Evolutionary conservation across 2,797 vertebrate genomes (phyloP).

Genomic region (Podarcis lilfordi): DNA sequence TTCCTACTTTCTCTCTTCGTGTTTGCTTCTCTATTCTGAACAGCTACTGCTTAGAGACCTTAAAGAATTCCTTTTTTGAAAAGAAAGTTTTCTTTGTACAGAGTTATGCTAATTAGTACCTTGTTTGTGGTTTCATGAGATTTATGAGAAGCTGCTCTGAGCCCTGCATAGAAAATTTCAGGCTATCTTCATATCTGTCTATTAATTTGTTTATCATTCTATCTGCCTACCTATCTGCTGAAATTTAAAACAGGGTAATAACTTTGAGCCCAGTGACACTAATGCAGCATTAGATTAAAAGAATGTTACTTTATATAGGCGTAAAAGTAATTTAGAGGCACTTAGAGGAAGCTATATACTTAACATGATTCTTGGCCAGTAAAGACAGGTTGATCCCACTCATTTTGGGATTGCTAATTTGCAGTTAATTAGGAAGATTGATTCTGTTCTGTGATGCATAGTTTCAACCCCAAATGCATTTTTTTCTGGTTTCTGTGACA

Average conservation of each 20-base stretch:
- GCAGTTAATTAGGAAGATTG: conserved; percentile 97
- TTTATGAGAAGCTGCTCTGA: conserved; percentile 70
- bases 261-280: conserved; percentile 79
- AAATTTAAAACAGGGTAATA: conserved; percentile 80
- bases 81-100: conserved; percentile 74
- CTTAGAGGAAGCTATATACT: conserved; percentile 80
- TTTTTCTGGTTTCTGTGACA: conserved; percentile 83
- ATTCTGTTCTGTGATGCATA: conserved; percentile 88
- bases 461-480: conserved; percentile 87
- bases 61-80: conserved; percentile 69
- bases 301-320: conserved; percentile 81
- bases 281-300: conserved; percentile 84
- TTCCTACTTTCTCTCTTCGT: conserved; percentile 19
- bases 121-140: conserved; percentile 67
- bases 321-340: conserved; percentile 83
- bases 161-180: conserved; percentile 71
- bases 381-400: conserved; percentile 91
- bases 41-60: conserved; percentile 69
- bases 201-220: conserved; percentile 83
- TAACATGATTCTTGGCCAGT: conserved; percentile 83
- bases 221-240: conserved; percentile 78
- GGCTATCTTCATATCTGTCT: conserved; percentile 73
- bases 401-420: conserved; percentile 97
- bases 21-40: conserved; percentile 69
- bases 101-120: conserved; percentile 74